A percentile compares a stretch with the other conserved stretches of the same genome.
Conservation (phyloP, 2,113 vertebrate species). For the Triplophysa dalaica region DNA sequence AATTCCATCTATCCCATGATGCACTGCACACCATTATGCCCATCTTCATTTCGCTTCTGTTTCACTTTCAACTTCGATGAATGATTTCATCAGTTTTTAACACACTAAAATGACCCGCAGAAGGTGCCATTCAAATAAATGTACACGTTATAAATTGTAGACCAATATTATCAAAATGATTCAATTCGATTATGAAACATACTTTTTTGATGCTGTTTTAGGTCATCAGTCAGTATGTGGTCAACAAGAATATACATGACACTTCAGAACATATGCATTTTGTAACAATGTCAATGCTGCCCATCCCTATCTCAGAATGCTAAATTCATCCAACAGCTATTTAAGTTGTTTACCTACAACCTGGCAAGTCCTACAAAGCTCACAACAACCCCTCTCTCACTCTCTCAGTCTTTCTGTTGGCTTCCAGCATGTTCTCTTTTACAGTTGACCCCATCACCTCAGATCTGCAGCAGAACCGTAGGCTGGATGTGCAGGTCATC, state of each 20-base stretch:
- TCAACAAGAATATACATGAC: no score
- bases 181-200: no score
- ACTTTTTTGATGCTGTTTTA: no score
- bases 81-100: background rate
- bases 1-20: constrained; percentile 28
- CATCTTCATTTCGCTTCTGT: background rate
- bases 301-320: background rate
- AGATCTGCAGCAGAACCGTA: background rate
- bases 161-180: no score
- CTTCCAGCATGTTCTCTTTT: constrained; percentile 8
- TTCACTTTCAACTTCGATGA: constrained; percentile 1
- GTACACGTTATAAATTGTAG: no score
- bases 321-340: background rate
- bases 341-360: constrained; percentile 17
- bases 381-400: background rate
- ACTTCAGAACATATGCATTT: no score
- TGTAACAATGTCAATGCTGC: background rate
- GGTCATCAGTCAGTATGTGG: no score
- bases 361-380: background rate
- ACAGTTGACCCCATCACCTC: constrained; percentile 25
- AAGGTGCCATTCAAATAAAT: no score
- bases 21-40: constrained; percentile 19
- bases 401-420: background rate
- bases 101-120: no score
- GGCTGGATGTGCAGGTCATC: constrained; percentile 22